Base-by-base conservation (phyloP, 2,113 vertebrate genomes). In the Hemicordylus capensis region DNA sequence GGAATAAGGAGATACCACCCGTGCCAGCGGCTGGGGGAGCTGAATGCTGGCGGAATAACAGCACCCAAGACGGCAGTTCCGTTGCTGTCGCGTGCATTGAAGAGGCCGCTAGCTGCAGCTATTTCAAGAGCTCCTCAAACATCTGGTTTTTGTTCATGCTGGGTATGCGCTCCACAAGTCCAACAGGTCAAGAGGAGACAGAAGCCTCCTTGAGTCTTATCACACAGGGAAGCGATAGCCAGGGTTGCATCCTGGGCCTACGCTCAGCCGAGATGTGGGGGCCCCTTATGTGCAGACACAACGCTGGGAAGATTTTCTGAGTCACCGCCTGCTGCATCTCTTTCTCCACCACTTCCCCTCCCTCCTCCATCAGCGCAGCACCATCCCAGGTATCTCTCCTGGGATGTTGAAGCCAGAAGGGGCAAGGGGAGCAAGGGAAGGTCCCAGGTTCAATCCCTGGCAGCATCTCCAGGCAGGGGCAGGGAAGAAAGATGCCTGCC, bases 71-170 rank as follows among this genome's bases (percentile, higher is more conserved):
- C n/a, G n/a, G n/a, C n/a, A n/a, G n/a, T n/a, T n/a, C n/a, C n/a
- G n/a, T n/a, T n/a, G n/a, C n/a, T n/a, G n/a, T n/a, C n/a, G n/a
- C n/a, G n/a, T n/a, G n/a, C n/a, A n/a, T n/a, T n/a, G n/a, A n/a
- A n/a, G n/a, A n/a, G n/a, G n/a, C n/a, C n/a, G n/a, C n/a, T n/a
- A 14, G 6, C 2, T 59, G 22, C 31, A 9, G 28, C 20, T 6
- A 9, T 24, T 72, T n/a, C 80, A 9, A 0, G 0, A 67, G 81
- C 79, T 56, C 72, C 44, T 17, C 2, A 20, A 3, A 3, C 20
- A 0, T 1, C 1, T 0, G 4, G 26, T 85, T 63, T 22, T 34
- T 19, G 24, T 34, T 61, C 17, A 4, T 3, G 1, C 42, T 10
- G 1, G 28, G 59, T 8, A 44, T n/a, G 42, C 11, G 42, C 11